These are phyloP conservation scores for Ceramica pisi DNA, from an alignment of 2,888 invertebrate genomes.

Conservation along the genomic window DNA sequence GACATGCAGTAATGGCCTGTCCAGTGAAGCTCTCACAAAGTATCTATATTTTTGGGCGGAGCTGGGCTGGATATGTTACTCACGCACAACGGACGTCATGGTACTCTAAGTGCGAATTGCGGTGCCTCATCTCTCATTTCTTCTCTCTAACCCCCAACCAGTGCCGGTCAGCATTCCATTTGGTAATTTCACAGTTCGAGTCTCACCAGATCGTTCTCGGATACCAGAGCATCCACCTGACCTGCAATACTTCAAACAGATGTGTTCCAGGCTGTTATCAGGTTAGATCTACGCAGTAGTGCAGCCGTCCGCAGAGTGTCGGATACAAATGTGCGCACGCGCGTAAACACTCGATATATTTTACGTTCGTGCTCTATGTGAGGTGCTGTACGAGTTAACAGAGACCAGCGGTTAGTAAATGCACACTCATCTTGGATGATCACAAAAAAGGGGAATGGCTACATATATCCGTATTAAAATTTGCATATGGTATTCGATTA, in stretches of 20 bases:
- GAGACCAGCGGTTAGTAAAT: constrained; percentile 4
- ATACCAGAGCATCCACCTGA: constrained; percentile 2
- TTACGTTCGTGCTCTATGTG: constrained; percentile 70
- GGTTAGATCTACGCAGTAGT: constrained; percentile 62
- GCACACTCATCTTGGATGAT: not conserved
- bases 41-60: no score
- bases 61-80: no score
- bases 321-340: constrained; percentile 75
- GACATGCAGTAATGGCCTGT: no score
- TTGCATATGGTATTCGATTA: no score
- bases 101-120: no score
- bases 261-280: constrained; percentile 48
- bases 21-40: no score
- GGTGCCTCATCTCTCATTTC: no score
- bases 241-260: constrained; percentile 21
- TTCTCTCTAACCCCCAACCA: not conserved
- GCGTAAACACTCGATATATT: constrained; percentile 73
- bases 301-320: constrained; percentile 63
- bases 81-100: no score
- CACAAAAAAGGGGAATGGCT: not conserved
- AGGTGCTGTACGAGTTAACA: constrained; percentile 45
- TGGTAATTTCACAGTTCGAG: not conserved
- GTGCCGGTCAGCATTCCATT: not conserved
- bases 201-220: not conserved
- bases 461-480: not conserved